Conservation (phyloP, 2,113 vertebrate genomes). For the Globicephala melas region DNA sequence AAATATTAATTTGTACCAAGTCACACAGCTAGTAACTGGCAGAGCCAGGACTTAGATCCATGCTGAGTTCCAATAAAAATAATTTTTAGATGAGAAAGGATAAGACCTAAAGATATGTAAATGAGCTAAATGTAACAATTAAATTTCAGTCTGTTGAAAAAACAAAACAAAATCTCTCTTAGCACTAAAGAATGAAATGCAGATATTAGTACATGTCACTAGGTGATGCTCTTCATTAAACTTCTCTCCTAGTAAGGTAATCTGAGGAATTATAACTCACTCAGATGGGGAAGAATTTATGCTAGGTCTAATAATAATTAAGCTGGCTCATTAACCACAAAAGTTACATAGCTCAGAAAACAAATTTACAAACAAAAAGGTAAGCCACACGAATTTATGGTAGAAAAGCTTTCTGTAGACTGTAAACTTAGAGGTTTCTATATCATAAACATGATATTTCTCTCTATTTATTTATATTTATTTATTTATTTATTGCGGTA, state of each 20-base stretch:
- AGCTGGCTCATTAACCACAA: background rate
- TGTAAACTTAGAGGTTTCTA: background rate
- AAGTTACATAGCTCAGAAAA: background rate
- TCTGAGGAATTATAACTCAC: background rate
- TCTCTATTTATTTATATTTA: background rate
- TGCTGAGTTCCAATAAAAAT: background rate
- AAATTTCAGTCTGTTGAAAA: background rate
- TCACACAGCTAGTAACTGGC: background rate
- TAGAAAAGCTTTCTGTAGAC: background rate
- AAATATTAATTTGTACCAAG: background rate
- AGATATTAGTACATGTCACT: background rate
- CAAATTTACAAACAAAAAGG: background rate
- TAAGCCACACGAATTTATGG: background rate
- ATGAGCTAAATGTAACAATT: background rate
- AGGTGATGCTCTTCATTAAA: slow-evolving; percentile 38
- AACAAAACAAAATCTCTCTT: background rate
- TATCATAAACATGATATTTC: background rate
- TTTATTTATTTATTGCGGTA: too few species aligned
- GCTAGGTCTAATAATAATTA: background rate
- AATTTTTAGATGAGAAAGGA: slow-evolving; percentile 18
- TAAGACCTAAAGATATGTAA: slow-evolving; percentile 1
- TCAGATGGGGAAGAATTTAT: background rate
- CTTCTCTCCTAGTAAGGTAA: background rate
- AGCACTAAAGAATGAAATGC: background rate
- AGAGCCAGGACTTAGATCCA: background rate